These are phyloP conservation scores for Thamnophis elegans DNA, from an alignment of 2,797 vertebrate species.

Conservation along the genomic window DNA sequence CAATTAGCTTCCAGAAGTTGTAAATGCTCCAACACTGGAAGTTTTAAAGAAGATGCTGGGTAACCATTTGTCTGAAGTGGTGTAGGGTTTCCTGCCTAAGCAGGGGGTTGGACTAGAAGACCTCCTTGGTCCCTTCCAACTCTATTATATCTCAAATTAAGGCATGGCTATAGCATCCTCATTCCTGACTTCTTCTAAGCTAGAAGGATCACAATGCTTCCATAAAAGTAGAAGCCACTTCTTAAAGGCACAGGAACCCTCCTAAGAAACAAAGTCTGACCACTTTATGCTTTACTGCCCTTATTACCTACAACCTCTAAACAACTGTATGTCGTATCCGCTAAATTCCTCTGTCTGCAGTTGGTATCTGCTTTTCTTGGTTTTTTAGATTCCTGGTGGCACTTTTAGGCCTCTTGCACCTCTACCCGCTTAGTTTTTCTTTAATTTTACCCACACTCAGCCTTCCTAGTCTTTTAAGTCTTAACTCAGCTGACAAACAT, in stretches of 20 bases:
- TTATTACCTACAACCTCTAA: background rate
- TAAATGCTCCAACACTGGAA: no score
- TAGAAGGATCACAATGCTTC: background rate
- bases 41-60: no score
- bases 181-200: background rate
- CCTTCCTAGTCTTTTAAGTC: background rate
- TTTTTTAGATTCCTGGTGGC: background rate
- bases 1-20: background rate
- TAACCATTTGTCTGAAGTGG: no score
- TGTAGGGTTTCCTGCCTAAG: no score
- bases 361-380: background rate
- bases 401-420: background rate
- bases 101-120: no score
- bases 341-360: background rate
- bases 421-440: background rate
- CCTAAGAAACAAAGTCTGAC: background rate
- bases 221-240: background rate
- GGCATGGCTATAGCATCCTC: background rate
- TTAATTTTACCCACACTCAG: background rate
- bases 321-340: background rate
- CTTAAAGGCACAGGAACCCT: background rate
- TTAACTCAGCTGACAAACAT: background rate
- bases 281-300: background rate
- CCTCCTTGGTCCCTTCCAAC: no score
- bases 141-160: background rate